Evolutionary conservation across 2,888 invertebrate species (phyloP), one percentile per base, ranked within the genome.

Genomic region (Trachelus iudaicus): DNA sequence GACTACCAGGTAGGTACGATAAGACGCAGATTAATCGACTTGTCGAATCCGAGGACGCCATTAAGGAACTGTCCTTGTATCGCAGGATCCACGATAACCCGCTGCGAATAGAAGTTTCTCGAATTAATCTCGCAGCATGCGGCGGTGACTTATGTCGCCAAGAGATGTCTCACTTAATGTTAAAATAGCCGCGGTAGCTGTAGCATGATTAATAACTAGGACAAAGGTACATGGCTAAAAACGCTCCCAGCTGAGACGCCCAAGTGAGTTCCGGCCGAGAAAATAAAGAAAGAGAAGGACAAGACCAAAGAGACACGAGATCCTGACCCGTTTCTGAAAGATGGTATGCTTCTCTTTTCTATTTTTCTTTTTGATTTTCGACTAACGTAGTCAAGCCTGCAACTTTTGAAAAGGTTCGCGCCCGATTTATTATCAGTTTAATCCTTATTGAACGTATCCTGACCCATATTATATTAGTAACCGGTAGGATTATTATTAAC

Each of bases 401-500:
- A 23, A 56, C 56, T 56, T 56, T 56, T 56, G 56, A 56, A 56
- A 23, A 56, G 23, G 56, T 56, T 56, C 23, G 56, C 56, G 23
- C 31, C 33, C 71, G 71, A 71, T 71, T 71, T 71, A 71, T 71
- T 34, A 71, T 33, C 31, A 33, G 31, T 31, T 71, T 71, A 71
- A 71, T 71, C 71, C 71, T 71, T 71, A 34, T 33, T 33, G 34
- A 71, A 71, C 33, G 71, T 71, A 34, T 34, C 33, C 71, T 71
- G 71, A 71, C 71, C 71, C 71, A 71, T 33, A 33, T 71, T 71
- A 71, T 71, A 71, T 71, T 71, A 71, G 71, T 71, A 71, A 33
- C 71, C 71, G 35, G 35, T 34, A 75, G 85, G 85, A 85, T 85
- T 83, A 83, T 73, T 83, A 85, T 85, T 85, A 85, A 83, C 79